Evolutionary conservation across 2,797 vertebrate genomes (phyloP).

Genomic region (Neostethus bicornis): DNA sequence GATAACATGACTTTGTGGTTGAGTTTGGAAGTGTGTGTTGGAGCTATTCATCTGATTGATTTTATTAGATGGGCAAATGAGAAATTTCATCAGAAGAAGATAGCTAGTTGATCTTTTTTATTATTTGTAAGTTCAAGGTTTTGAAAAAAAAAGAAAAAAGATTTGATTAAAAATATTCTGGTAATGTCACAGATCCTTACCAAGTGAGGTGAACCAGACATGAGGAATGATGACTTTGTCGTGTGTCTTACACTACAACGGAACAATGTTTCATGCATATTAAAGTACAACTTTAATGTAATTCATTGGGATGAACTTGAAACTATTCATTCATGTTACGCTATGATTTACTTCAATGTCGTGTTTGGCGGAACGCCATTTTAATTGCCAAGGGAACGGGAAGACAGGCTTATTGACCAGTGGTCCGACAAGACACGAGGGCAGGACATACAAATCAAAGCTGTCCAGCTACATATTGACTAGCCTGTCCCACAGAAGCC

Average conservation of each 20-base stretch:
- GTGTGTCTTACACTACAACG: slow-evolving; percentile 5
- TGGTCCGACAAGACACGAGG: slow-evolving; percentile 59
- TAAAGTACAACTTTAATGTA: slow-evolving; percentile 4
- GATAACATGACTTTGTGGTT: no score
- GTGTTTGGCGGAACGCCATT: slow-evolving; percentile 54
- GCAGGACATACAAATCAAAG: slow-evolving; percentile 74
- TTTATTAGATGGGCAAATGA: no score
- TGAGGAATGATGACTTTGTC: neutral
- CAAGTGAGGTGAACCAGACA: neutral
- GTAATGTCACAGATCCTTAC: neutral
- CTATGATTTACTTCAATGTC: slow-evolving; percentile 45
- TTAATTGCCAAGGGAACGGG: slow-evolving; percentile 66
- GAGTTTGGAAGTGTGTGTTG: no score
- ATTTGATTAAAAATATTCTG: neutral
- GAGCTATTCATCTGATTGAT: no score
- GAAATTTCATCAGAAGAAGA: no score
- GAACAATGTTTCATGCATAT: neutral
- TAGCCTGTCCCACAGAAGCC: slow-evolving; percentile 50
- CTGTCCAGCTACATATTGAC: slow-evolving; percentile 66
- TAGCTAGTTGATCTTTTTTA: no score
- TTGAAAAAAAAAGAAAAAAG: neutral
- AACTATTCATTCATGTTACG: slow-evolving; percentile 9
- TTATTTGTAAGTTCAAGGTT: no score
- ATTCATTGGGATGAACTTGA: neutral
- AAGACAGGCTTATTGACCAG: slow-evolving; percentile 72